Base-by-base conservation (phyloP, 2,113 vertebrate genomes). In the Megaceryle maxima region DNA sequence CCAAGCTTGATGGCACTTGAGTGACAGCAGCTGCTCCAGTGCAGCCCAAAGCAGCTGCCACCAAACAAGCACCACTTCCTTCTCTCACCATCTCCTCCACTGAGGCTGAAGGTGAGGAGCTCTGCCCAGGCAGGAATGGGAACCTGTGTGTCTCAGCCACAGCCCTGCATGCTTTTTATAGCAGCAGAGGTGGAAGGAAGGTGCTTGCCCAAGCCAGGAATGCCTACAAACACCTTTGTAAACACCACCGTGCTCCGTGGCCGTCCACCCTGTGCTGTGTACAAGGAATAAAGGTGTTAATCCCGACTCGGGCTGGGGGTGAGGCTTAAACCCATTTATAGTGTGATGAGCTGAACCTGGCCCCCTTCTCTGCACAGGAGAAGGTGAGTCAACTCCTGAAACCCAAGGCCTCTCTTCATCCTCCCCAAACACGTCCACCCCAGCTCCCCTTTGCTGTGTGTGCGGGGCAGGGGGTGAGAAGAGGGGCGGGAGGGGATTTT, bases 201-300 rank as follows among this genome's bases (percentile, higher is more conserved):
- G 60, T 17, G 87, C 88, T 22, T 76, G 73, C 91, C 92, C 87
- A 3, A 2, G 53, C 3, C 16, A 29, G 96, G 91, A 73, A 82
- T 39, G 89, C 56, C 64, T 17, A 7, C 46, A 28, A 37, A 3
- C 39, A 51, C 67, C 28, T 13, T 33, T 25, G 3, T 5, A n/a
- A 77, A 17, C 77, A 17, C 1, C 68, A 10, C 60, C 6, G 13
- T 4, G 5, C 24, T 0, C 12, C 19, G 11, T 9, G 62, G 39
- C 87, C 13, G 26, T 20, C 10, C 44, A 8, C 10, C 3, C 66
- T 14, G 2, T 4, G 4, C 33, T 17, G 46, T 0, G 6, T 7
- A 5, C 16, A 7, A 4, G 2, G 59, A 53, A 6, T 6, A 0
- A 29, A 63, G 56, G 48, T 9, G 4, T 16, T 13, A 1, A 41